Base-by-base conservation (phyloP, 1,140 invertebrate species). In the Uloborus diversus region DNA sequence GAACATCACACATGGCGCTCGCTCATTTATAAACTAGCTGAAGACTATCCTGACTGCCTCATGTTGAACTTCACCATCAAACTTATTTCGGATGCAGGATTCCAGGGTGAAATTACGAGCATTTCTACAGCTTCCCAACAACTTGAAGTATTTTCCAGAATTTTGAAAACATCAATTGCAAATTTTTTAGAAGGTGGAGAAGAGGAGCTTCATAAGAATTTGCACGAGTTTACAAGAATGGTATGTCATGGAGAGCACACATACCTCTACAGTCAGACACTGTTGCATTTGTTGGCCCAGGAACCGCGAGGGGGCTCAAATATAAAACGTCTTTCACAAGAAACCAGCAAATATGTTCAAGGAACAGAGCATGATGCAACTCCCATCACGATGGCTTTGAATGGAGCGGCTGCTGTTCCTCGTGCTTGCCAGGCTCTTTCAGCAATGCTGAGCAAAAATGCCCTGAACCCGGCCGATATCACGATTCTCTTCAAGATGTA, bases 11-110 rank as follows among this genome's bases (percentile, higher is more conserved):
- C 96, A 23, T 99, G 98, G 98, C 89, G 98, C 82, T 96, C 94
- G n/a, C 88, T 99, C 32, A 97, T 99, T 84, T 99, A 99, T 86
- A 91, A 94, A 86, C 88, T 99, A 35, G 97, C 97, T 53, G 97
- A 99, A 89, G 96, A 99, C 85, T 99, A 98, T 89, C 97, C 97
- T 1, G 96, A 99, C 85, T 99, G 97, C 87, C 90, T 99, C 11
- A 99, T 99, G 96, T 89, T 99, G 4, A 99, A 98, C 88, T 99
- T 99, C 85, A 99, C 97, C 0, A 98, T 99, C 78, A 99, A 99
- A 89, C 88, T 99, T 47, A 99, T 99, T 84, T 98, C 96, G 4
- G 98, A 99, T 91, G 98, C 98, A 83, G 98, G 98, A 9, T 99
- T 96, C 86, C 97, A 99, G 93, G 96, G 96, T 81, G 98, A 99